These are phyloP conservation scores for Chrosomus eos DNA, from an alignment of 2,797 vertebrate genomes.

Conservation along the genomic window DNA sequence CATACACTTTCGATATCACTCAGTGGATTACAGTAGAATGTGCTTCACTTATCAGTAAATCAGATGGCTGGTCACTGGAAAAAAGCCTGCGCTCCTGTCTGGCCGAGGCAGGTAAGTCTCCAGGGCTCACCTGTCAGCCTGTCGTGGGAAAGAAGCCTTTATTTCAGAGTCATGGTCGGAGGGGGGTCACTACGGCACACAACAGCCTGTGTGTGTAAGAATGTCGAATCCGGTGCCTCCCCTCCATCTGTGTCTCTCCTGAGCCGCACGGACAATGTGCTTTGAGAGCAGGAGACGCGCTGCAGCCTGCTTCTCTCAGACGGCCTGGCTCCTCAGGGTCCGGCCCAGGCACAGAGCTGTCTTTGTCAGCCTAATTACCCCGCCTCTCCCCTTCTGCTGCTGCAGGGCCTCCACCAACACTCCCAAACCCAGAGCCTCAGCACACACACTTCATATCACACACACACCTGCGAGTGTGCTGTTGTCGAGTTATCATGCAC, in stretches of 20 bases:
- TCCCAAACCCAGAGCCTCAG: constrained; percentile 42
- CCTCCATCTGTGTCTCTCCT: constrained; percentile 61
- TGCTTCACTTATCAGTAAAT: constrained; percentile 33
- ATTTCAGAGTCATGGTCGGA: constrained; percentile 53
- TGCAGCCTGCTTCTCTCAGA: constrained; percentile 95
- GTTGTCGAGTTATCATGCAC: constrained; percentile 45
- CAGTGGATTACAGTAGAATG: constrained; percentile 41
- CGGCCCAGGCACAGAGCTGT: constrained; percentile 95
- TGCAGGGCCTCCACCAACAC: constrained; percentile 76
- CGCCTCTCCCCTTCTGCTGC: constrained; percentile 83
- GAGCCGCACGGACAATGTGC: constrained; percentile 85
- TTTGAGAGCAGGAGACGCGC: constrained; percentile 91
- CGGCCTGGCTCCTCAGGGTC: constrained; percentile 95
- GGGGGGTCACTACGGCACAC: constrained; percentile 25
- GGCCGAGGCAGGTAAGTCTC: constrained; percentile 52
- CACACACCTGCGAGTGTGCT: constrained; percentile 31
- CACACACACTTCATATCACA: constrained; percentile 27
- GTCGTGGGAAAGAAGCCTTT: constrained; percentile 61
- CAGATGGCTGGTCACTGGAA: constrained; percentile 16
- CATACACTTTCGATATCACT: constrained; percentile 16
- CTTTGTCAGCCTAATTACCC: constrained; percentile 99
- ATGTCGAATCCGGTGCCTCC: constrained; percentile 75
- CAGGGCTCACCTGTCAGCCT: constrained; percentile 62
- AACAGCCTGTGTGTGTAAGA: constrained; percentile 71
- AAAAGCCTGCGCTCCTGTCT: constrained; percentile 23